Conservation (phyloP, 1,140 invertebrate species). For the Eriosoma lanigerum region DNA sequence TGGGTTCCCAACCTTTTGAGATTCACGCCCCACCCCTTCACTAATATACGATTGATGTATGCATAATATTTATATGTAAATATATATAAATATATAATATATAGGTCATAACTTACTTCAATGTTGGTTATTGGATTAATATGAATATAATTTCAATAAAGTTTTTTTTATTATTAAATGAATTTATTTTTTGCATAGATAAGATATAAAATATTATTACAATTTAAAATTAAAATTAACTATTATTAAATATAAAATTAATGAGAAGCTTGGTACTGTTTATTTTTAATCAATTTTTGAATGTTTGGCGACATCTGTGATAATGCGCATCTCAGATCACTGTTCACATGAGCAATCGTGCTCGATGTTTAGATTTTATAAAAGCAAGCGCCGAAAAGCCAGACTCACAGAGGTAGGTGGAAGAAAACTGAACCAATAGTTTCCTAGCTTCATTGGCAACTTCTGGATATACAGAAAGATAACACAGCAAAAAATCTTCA, state of each 20-base stretch:
- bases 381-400: slow-evolving; percentile 53
- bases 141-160: not conserved
- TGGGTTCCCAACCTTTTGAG: slow-evolving; percentile 23
- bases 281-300: slow-evolving; percentile 22
- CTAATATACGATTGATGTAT: not conserved
- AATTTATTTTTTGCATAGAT: slow-evolving; percentile 15
- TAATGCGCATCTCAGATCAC: slow-evolving; percentile 52
- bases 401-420: slow-evolving; percentile 54
- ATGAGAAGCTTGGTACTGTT: not conserved
- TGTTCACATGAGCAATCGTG: slow-evolving; percentile 51
- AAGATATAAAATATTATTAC: slow-evolving; percentile 43
- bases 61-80: slow-evolving; percentile 4
- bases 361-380: slow-evolving; percentile 55
- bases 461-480: slow-evolving; percentile 18
- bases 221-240: slow-evolving; percentile 34
- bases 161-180: slow-evolving; percentile 30
- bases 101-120: too few relatives aligned
- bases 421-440: slow-evolving; percentile 48
- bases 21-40: not conserved
- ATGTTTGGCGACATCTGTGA: slow-evolving; percentile 11
- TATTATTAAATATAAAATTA: slow-evolving; percentile 19
- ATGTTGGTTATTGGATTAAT: too few relatives aligned
- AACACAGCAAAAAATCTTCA: slow-evolving; percentile 41
- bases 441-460: slow-evolving; percentile 38
- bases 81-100: too few relatives aligned